Conservation (phyloP, 2,888 invertebrate genomes). For the Diaphora mendica region DNA sequence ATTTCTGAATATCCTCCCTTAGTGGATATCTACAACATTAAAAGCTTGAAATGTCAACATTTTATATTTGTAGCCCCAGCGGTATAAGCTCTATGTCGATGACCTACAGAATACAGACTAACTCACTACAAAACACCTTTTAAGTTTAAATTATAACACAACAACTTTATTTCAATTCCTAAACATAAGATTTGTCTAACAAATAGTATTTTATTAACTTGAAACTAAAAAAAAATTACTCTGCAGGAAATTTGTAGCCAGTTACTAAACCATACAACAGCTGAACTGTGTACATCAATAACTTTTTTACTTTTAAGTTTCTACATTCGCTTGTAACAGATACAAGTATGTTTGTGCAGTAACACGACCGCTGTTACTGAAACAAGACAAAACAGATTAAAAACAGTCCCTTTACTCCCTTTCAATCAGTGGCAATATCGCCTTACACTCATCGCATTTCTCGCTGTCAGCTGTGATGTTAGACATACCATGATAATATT, state of each 20-base stretch:
- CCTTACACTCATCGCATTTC: constrained; percentile 45
- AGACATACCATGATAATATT: constrained; percentile 27
- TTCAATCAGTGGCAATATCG: constrained; percentile 41
- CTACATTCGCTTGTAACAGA: constrained; percentile 27
- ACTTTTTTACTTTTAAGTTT: constrained; percentile 1
- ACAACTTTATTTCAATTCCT: no score
- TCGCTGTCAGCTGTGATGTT: constrained; percentile 43
- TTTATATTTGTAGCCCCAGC: no score
- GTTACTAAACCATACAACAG: neutral
- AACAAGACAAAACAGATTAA: constrained; percentile 57
- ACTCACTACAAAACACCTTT: neutral
- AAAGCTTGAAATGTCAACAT: no score
- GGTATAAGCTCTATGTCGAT: neutral
- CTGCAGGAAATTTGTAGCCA: neutral
- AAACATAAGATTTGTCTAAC: no score
- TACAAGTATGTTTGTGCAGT: constrained; percentile 45
- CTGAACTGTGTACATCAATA: neutral
- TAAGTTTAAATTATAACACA: no score
- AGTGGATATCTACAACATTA: no score
- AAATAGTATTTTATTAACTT: no score
- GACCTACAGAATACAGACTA: no score
- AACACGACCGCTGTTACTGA: constrained; percentile 42
- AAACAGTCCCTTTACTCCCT: constrained; percentile 54
- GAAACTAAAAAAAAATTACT: no score
- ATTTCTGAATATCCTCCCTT: no score